A percentile compares a stretch with the other conserved stretches of the same genome.
Conservation (phyloP, 2,797 vertebrate species). For the Eulemur mongoz region DNA sequence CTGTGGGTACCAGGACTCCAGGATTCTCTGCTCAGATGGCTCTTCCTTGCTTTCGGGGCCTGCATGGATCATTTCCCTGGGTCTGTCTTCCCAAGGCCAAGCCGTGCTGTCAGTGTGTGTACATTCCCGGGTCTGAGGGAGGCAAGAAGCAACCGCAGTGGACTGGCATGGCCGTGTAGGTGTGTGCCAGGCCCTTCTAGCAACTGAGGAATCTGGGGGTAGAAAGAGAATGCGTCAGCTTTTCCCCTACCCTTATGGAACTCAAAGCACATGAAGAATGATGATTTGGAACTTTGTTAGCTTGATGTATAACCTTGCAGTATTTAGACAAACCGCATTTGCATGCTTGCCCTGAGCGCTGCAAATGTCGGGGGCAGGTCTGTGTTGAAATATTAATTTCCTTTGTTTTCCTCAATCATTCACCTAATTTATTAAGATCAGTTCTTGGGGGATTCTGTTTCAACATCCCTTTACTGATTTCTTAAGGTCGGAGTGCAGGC, state of each 20-base stretch:
- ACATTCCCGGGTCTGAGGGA: neutral
- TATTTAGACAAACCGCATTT: neutral
- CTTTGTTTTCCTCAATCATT: slow-evolving; percentile 11
- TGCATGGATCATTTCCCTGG: neutral
- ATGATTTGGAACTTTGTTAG: neutral
- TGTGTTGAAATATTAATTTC: neutral
- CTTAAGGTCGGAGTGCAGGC: neutral
- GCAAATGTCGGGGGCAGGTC: neutral
- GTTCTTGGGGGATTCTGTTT: neutral
- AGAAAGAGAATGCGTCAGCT: neutral
- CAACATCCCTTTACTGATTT: neutral
- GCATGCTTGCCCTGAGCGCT: neutral
- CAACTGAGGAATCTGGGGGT: neutral
- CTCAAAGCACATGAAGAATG: neutral
- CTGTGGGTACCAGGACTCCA: too few relatives aligned
- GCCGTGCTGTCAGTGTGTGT: neutral
- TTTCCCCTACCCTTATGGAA: rapidly evolving
- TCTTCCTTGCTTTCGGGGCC: neutral
- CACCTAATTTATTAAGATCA: neutral
- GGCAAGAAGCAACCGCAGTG: neutral
- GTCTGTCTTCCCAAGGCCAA: neutral
- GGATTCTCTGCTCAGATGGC: neutral
- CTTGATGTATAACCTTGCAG: slow-evolving; percentile 18
- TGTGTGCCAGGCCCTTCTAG: neutral
- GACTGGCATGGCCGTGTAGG: neutral